These are phyloP conservation scores for Columba guinea DNA, from an alignment of 2,797 vertebrate genomes.

Conservation along the genomic window DNA sequence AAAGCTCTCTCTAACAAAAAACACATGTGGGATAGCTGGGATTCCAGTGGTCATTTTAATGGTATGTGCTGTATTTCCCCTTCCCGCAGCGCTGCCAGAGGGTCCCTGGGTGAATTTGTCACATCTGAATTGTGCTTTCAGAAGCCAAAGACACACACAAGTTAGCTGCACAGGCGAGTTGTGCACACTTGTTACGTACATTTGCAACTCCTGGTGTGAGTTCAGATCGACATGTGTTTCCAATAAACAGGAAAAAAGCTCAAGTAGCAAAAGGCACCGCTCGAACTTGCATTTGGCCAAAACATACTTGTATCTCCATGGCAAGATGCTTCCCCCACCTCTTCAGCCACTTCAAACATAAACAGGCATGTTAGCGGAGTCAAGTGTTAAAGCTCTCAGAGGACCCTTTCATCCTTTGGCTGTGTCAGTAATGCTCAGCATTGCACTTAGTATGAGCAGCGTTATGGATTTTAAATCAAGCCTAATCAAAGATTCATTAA, in stretches of 20 bases:
- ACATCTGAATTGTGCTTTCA: neutral
- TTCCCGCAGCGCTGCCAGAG: neutral
- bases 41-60: slow-evolving; percentile 27
- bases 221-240: neutral
- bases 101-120: neutral
- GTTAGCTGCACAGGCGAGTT: neutral
- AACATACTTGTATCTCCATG: neutral
- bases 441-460: slow-evolving; percentile 11
- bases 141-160: neutral
- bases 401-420: slow-evolving; percentile 7
- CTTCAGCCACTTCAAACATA: neutral
- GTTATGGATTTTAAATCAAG: slow-evolving; percentile 69
- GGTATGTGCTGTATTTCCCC: neutral
- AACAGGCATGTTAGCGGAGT: neutral
- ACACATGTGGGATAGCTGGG: slow-evolving; percentile 8
- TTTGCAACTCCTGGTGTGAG: neutral
- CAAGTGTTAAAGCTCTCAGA: slow-evolving; percentile 50
- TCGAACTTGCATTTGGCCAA: neutral
- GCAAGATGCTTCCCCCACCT: neutral
- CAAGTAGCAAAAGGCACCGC: neutral
- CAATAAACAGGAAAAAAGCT: slow-evolving; percentile 34
- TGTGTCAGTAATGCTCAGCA: slow-evolving; percentile 4
- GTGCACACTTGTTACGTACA: neutral
- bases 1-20: neutral
- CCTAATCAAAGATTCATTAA: slow-evolving; percentile 72